Percentiles rank a stretch among this genome's conserved stretches.
phyloP scores from a whole-genome alignment of 2,888 invertebrate species.

The Ochropacha duplaris region DNA sequence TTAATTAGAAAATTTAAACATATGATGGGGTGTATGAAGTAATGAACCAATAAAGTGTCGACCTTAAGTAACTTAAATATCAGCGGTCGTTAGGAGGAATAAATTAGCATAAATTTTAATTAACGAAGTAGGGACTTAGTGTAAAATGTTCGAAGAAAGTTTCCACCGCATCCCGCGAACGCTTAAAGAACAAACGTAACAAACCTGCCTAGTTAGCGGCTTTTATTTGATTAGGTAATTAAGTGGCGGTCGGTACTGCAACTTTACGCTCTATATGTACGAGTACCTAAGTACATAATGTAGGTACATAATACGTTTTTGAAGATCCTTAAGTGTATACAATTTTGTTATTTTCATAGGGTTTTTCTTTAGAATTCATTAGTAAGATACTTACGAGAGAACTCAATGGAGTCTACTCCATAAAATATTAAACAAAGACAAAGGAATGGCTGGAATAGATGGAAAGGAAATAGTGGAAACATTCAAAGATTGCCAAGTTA shows the following conservation, averaged over 20 bases:
- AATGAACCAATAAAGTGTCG: slow-evolving; percentile 4
- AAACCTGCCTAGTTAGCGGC: slow-evolving; percentile 12
- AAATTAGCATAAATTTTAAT: slow-evolving; percentile 61
- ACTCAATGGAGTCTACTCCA: too few relatives aligned
- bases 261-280: not conserved
- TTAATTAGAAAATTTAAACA: not conserved
- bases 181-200: slow-evolving; percentile 18
- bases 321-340: not conserved
- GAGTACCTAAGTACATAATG: too few relatives aligned
- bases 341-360: too few relatives aligned
- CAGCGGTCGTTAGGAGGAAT: slow-evolving; percentile 49
- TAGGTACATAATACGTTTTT: not conserved
- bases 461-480: too few relatives aligned
- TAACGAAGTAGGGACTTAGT: slow-evolving; percentile 43
- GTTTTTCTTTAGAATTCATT: too few relatives aligned
- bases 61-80: slow-evolving; percentile 18
- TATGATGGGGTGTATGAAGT: not conserved
- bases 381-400: too few relatives aligned
- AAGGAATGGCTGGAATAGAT: too few relatives aligned
- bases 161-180: slow-evolving; percentile 17
- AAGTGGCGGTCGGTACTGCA: slow-evolving; percentile 17
- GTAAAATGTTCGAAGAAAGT: slow-evolving; percentile 50
- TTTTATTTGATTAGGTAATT: slow-evolving; percentile 28
- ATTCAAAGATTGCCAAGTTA: too few relatives aligned
- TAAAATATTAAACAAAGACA: too few relatives aligned